These are phyloP conservation scores for Coregonus ussuriensis DNA, from an alignment of 2,797 vertebrate species.

Conservation along the genomic window DNA sequence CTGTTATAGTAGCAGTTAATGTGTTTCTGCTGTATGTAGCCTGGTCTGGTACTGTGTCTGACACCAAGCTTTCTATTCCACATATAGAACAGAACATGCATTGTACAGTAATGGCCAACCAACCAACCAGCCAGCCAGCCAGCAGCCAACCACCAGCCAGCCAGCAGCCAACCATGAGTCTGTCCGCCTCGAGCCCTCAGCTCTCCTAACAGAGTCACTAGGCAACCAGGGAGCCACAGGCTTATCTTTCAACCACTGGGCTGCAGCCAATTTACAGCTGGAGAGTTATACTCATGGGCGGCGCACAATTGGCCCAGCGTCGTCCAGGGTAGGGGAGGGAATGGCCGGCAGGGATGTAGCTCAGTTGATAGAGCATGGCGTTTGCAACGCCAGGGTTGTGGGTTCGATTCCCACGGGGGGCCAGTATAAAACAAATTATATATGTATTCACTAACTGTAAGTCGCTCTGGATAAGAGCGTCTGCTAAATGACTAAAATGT, in stretches of 20 bases:
- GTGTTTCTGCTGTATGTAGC: not conserved
- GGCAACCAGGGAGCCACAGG: slow-evolving; percentile 8
- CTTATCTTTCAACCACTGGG: not conserved
- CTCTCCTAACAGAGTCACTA: slow-evolving; percentile 9
- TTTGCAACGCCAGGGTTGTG: no score
- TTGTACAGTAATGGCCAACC: not conserved
- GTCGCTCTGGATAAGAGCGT: no score
- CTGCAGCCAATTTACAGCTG: slow-evolving; percentile 7
- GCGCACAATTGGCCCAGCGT: no score
- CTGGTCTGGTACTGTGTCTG: not conserved
- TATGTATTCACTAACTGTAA: no score
- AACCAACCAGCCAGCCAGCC: not conserved
- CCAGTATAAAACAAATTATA: no score
- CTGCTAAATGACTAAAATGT: no score
- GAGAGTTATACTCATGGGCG: slow-evolving; percentile 8
- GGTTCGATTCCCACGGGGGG: no score
- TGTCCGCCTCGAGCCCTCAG: not conserved
- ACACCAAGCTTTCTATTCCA: not conserved
- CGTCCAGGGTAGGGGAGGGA: no score
- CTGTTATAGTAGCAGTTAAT: not conserved
- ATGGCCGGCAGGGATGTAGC: no score
- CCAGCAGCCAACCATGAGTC: not conserved
- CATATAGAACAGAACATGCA: not conserved
- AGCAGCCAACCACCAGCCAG: not conserved
- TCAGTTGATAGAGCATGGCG: no score